These are phyloP conservation scores for Mustela nigripes DNA, from an alignment of 2,113 vertebrate species.

Conservation along the genomic window DNA sequence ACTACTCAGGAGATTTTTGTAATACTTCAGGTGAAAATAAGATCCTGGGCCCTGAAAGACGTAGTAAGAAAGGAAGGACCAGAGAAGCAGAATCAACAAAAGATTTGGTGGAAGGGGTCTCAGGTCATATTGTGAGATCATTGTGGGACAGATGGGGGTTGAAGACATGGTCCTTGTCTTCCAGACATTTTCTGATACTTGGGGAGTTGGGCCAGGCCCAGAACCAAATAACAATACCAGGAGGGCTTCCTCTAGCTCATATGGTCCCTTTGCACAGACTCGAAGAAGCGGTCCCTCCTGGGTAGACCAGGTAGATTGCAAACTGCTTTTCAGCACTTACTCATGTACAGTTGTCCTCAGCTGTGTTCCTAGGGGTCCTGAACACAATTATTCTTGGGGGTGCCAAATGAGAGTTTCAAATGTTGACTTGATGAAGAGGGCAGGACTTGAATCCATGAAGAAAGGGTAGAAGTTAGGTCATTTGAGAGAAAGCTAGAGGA, in stretches of 20 bases:
- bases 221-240: neutral
- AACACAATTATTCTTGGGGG: neutral
- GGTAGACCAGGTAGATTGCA: neutral
- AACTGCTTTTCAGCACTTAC: constrained; percentile 25
- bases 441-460: neutral
- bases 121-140: neutral
- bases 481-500: neutral
- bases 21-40: constrained; percentile 21
- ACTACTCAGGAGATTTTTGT: neutral
- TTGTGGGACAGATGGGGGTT: neutral
- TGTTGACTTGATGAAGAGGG: constrained; percentile 3
- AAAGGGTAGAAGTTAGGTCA: neutral
- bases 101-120: neutral
- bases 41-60: neutral
- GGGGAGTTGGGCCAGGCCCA: neutral
- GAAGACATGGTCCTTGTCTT: neutral
- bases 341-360: neutral
- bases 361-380: neutral
- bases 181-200: neutral
- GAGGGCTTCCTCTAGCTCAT: neutral
- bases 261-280: neutral
- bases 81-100: constrained; percentile 2
- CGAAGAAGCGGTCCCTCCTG: neutral
- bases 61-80: constrained; percentile 8
- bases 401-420: neutral